phyloP scores from a whole-genome alignment of 1,140 invertebrate species.

The Calosoma granatense region DNA sequence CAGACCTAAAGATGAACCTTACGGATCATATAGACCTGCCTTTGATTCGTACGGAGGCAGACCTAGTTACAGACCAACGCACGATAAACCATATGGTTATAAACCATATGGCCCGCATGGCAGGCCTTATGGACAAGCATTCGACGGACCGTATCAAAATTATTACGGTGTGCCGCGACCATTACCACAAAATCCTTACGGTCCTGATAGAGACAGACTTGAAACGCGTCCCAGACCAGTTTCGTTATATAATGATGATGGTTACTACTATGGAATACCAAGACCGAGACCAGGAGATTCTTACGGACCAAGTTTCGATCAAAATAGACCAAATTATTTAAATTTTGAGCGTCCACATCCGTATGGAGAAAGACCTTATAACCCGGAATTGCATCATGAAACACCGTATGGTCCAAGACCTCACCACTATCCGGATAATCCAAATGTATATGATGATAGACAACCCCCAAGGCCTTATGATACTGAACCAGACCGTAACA shows the following conservation, averaged over 20 bases:
- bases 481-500: neutral
- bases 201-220: slow-evolving; percentile 4
- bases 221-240: slow-evolving; percentile 16
- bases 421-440: no score
- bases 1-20: neutral
- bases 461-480: neutral
- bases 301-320: neutral
- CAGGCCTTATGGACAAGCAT: neutral
- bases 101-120: no score
- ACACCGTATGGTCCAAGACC: slow-evolving; percentile 2
- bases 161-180: slow-evolving; percentile 5
- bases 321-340: no score
- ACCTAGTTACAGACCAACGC: neutral
- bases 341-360: no score
- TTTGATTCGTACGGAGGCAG: slow-evolving; percentile 8
- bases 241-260: slow-evolving; percentile 17
- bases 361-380: no score
- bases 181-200: slow-evolving; percentile 14
- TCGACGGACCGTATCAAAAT: neutral
- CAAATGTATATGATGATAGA: neutral
- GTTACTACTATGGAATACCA: neutral
- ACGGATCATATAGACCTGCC: neutral
- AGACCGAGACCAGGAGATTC: neutral
- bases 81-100: neutral
- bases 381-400: no score